These are phyloP conservation scores for Anthopleura sola DNA, from an alignment of 64 coral and sea anemone genomes.

Conservation along the genomic window DNA sequence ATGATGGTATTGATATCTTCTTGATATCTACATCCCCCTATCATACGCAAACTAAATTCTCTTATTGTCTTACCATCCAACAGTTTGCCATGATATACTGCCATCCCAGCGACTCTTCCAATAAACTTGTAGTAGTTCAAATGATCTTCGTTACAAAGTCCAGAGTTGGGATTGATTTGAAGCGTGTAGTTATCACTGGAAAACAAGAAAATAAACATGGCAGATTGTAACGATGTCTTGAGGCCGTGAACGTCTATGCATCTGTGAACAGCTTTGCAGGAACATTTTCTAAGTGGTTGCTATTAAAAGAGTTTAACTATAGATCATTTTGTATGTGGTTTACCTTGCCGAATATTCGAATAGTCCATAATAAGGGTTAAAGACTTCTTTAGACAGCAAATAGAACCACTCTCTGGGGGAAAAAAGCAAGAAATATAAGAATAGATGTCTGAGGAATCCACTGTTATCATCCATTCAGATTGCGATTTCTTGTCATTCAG, in stretches of 20 bases:
- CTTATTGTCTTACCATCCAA: slow-evolving; percentile 70
- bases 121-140: slow-evolving; percentile 98
- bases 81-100: slow-evolving; percentile 96
- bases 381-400: slow-evolving; percentile 95
- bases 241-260: too few species aligned
- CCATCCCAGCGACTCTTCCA: slow-evolving; percentile 97
- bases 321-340: neutral
- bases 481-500: too few species aligned
- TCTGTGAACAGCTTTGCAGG: slow-evolving; percentile 6
- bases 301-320: too few species aligned
- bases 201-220: neutral
- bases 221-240: too few species aligned
- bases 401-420: slow-evolving; percentile 95
- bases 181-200: slow-evolving; percentile 95
- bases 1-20: too few species aligned
- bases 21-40: too few species aligned
- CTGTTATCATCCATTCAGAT: too few species aligned
- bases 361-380: slow-evolving; percentile 98
- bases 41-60: too few species aligned
- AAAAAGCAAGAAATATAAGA: neutral
- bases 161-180: slow-evolving; percentile 98
- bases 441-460: neutral
- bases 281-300: too few species aligned
- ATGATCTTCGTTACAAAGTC: slow-evolving; percentile 96
- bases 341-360: slow-evolving; percentile 99